phyloP scores from a whole-genome alignment of 2,797 vertebrate genomes.

The Sebastes paucispinis region DNA sequence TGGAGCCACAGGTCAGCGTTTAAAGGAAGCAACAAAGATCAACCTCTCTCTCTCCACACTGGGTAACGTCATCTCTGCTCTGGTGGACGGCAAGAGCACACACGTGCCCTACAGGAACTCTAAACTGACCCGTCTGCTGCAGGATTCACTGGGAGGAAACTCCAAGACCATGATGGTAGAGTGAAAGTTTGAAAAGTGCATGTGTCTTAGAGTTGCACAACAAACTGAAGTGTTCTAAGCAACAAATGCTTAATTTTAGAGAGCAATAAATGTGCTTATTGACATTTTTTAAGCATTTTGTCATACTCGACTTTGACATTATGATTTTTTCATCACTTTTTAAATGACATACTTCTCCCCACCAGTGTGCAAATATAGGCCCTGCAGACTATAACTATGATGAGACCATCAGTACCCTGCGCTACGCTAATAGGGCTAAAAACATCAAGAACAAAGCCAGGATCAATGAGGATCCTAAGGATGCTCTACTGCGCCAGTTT shows the following conservation, averaged over 20 bases:
- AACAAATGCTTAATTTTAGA: neutral
- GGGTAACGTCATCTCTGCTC: constrained; percentile 98
- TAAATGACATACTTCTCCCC: constrained; percentile 1
- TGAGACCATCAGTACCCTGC: constrained; percentile 97
- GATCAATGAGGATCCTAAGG: constrained; percentile 99
- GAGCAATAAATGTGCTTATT: neutral
- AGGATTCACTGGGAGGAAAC: constrained; percentile 97
- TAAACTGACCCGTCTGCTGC: constrained; percentile 95
- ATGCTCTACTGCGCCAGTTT: constrained; percentile 94
- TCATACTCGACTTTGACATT: neutral
- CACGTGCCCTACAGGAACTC: constrained; percentile 99
- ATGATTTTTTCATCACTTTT: neutral
- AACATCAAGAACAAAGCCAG: constrained; percentile 99
- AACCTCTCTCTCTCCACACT: constrained; percentile 97
- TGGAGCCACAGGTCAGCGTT: constrained; percentile 95
- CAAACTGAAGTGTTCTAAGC: neutral
- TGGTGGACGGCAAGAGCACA: constrained; percentile 98
- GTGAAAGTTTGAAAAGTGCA: constrained; percentile 3
- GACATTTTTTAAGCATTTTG: neutral
- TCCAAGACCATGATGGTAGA: constrained; percentile 99
- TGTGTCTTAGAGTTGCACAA: neutral
- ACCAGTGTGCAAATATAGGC: constrained; percentile 97
- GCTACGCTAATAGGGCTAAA: constrained; percentile 97
- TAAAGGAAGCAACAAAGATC: constrained; percentile 99
- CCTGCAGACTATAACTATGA: constrained; percentile 99